Conservation (phyloP, 2,113 vertebrate genomes). For the Austrofundulus limnaeus region DNA sequence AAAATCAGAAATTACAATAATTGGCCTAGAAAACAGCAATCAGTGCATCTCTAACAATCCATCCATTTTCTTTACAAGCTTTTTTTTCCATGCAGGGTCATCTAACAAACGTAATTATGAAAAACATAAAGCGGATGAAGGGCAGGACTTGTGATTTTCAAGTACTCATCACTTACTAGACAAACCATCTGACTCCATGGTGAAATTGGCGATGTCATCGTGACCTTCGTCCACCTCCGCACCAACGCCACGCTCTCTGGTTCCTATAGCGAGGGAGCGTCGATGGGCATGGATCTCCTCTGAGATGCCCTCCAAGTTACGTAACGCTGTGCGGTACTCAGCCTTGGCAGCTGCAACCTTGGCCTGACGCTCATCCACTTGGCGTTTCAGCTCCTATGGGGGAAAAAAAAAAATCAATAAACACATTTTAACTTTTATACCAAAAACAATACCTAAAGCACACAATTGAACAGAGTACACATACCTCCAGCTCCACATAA, state of each 20-base stretch:
- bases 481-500: conserved; percentile 95
- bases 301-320: conserved; percentile 94
- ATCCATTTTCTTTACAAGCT: too few relatives aligned
- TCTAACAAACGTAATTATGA: too few relatives aligned
- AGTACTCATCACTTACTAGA: conserved; percentile 82
- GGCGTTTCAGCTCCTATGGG: conserved; percentile 90
- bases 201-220: conserved; percentile 82
- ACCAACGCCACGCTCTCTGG: conserved; percentile 89
- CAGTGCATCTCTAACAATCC: too few relatives aligned
- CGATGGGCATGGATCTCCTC: conserved; percentile 96
- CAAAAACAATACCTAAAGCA: not conserved
- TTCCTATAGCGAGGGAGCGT: conserved; percentile 86
- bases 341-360: conserved; percentile 88
- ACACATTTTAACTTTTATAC: not conserved
- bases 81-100: too few relatives aligned
- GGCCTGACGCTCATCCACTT: conserved; percentile 89
- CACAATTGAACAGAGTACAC: not conserved
- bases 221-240: conserved; percentile 79
- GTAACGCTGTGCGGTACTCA: conserved; percentile 89
- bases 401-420: not conserved
- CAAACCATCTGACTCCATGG: conserved; percentile 84
- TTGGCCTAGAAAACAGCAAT: too few relatives aligned
- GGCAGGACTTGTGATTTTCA: not conserved
- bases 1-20: too few relatives aligned
- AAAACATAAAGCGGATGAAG: not conserved